phyloP scores from a whole-genome alignment of 2,797 vertebrate species.

The Pipistrellus pygmaeus region DNA sequence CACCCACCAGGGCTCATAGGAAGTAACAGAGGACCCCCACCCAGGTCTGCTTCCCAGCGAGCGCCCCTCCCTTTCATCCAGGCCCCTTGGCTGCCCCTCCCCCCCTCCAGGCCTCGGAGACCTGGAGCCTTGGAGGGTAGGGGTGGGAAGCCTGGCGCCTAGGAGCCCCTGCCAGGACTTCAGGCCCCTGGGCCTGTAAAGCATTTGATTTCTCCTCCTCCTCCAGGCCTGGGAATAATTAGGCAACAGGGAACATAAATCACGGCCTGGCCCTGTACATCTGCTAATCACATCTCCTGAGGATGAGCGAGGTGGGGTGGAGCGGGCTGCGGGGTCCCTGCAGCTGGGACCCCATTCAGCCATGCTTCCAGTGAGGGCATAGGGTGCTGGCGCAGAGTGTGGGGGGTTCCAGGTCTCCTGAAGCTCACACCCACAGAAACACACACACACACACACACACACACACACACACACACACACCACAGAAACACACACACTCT shows the following conservation, averaged over 20 bases:
- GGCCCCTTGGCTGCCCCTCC: constrained; percentile 74
- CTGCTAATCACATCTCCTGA: constrained; percentile 66
- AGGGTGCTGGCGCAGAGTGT: not conserved
- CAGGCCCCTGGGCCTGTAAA: not conserved
- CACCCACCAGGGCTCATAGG: not conserved
- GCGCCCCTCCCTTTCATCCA: not conserved
- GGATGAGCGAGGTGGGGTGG: not conserved
- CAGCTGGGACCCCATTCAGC: not conserved
- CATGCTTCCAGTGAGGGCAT: not conserved
- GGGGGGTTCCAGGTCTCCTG: not conserved
- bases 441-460: not conserved
- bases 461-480: not conserved
- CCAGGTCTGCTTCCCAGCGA: not conserved
- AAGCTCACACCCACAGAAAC: not conserved
- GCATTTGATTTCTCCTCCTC: not conserved
- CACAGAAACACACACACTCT: no score
- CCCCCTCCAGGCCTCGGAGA: constrained; percentile 1
- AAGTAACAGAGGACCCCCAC: not conserved
- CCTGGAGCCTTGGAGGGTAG: not conserved
- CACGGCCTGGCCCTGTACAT: constrained; percentile 44
- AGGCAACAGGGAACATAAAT: constrained; percentile 59
- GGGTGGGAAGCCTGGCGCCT: constrained; percentile 5
- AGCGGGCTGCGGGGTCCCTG: not conserved
- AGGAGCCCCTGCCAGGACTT: not conserved
- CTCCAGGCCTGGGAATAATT: constrained; percentile 64